These are phyloP conservation scores for Stichodactyla helianthus DNA, from an alignment of 64 coral and sea anemone genomes.

Conservation along the genomic window DNA sequence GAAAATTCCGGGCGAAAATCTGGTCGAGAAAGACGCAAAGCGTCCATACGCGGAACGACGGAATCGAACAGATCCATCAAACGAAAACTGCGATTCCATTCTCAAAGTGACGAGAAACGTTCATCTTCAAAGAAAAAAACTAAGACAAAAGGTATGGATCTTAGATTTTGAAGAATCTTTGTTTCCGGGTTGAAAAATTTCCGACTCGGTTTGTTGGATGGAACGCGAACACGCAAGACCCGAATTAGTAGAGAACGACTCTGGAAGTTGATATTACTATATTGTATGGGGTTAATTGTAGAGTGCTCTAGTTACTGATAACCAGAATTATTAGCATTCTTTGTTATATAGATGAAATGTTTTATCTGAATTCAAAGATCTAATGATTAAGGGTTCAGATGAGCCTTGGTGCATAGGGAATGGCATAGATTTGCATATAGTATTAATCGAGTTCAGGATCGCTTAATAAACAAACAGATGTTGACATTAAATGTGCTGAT, in stretches of 20 bases:
- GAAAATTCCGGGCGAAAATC: not conserved
- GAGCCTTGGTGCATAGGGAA: not conserved
- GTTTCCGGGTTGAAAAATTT: conserved; percentile 11
- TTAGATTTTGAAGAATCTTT: not conserved
- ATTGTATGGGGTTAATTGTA: not conserved
- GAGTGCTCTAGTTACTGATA: not conserved
- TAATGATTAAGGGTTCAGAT: not conserved
- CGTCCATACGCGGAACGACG: not conserved
- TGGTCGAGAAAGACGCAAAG: conserved; percentile 1
- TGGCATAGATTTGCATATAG: not conserved
- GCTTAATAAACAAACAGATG: not conserved
- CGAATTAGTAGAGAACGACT: not conserved
- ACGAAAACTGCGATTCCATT: not conserved
- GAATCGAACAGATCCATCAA: not conserved
- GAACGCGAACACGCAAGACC: not conserved
- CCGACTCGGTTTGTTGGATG: not conserved
- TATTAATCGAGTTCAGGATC: not conserved
- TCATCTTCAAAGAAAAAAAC: not conserved
- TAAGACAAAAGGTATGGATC: not conserved
- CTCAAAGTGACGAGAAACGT: not conserved
- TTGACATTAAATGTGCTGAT: not conserved
- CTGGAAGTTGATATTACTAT: not conserved
- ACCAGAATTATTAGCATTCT: not conserved
- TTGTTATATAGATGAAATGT: not conserved
- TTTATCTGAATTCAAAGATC: not conserved